Conservation (phyloP, 2,797 vertebrate species). For the Acipenser oxyrinchus region DNA sequence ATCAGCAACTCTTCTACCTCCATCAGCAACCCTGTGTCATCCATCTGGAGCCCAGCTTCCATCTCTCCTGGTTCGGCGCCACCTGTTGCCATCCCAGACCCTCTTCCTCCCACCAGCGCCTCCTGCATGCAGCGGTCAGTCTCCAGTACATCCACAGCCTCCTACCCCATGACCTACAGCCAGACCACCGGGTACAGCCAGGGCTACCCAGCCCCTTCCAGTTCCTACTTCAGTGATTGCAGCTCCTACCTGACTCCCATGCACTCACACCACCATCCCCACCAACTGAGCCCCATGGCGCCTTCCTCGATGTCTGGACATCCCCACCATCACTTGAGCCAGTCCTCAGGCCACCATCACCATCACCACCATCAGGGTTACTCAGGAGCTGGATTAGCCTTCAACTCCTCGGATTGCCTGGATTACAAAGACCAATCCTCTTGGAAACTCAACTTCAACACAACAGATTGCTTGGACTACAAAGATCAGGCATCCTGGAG, state of each 20-base stretch:
- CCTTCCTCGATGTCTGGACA: constrained; percentile 82
- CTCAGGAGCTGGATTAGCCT: constrained; percentile 72
- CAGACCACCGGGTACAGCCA: constrained; percentile 85
- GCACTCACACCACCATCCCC: constrained; percentile 89
- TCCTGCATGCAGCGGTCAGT: constrained; percentile 92
- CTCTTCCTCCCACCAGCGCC: constrained; percentile 68
- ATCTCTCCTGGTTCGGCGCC: constrained; percentile 81
- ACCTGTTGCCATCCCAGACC: constrained; percentile 67
- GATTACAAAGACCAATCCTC: constrained; percentile 98
- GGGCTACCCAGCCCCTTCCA: constrained; percentile 80
- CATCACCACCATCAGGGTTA: constrained; percentile 89
- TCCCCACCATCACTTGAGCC: constrained; percentile 85
- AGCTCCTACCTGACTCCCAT: constrained; percentile 90
- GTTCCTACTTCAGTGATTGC: constrained; percentile 94
- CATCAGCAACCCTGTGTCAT: constrained; percentile 74
- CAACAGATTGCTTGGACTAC: constrained; percentile 98
- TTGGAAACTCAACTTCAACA: constrained; percentile 98
- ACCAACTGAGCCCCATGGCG: constrained; percentile 88
- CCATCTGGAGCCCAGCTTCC: constrained; percentile 96
- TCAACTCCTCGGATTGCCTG: constrained; percentile 96
- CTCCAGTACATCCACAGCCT: constrained; percentile 61
- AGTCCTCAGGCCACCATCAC: constrained; percentile 85
- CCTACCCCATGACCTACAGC: constrained; percentile 90
- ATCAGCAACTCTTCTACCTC: constrained; percentile 65
- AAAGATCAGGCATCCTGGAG: constrained; percentile 98